Conservation (phyloP, 2,797 vertebrate genomes). For the Ctenopoma multispine region DNA sequence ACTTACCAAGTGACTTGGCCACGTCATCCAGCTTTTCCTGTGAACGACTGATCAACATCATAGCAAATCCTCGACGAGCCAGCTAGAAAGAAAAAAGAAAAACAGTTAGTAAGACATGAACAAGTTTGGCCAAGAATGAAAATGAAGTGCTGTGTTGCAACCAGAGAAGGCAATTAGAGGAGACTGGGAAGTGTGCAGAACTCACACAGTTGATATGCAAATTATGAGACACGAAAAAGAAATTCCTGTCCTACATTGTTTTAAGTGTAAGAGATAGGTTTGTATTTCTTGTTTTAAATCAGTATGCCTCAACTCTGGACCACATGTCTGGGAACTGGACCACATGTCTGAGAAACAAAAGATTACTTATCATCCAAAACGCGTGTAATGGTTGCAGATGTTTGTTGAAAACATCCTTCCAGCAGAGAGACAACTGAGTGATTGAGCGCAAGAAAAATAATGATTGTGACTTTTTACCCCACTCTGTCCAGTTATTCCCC, state of each 20-base stretch:
- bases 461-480: background rate
- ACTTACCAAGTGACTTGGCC: constrained; percentile 89
- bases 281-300: background rate
- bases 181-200: background rate
- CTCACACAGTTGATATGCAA: background rate
- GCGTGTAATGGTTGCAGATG: background rate
- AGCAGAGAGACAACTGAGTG: background rate
- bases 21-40: constrained; percentile 94
- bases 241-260: no score
- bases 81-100: constrained; percentile 79
- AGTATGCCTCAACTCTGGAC: background rate
- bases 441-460: no score
- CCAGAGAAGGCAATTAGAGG: background rate
- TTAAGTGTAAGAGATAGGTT: background rate
- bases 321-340: no score
- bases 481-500: background rate
- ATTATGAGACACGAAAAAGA: no score
- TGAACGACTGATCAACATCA: constrained; percentile 94
- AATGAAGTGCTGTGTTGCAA: background rate
- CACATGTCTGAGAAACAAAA: no score
- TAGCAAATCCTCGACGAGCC: constrained; percentile 89
- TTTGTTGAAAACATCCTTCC: background rate
- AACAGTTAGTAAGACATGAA: constrained; percentile 5
- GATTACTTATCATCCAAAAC: background rate
- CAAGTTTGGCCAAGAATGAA: background rate